Percentiles rank a stretch among this genome's conserved stretches.
These are phyloP conservation scores for Heliopora coerulea DNA, from an alignment of 92 coral and sea anemone genomes.

Conservation along the genomic window DNA sequence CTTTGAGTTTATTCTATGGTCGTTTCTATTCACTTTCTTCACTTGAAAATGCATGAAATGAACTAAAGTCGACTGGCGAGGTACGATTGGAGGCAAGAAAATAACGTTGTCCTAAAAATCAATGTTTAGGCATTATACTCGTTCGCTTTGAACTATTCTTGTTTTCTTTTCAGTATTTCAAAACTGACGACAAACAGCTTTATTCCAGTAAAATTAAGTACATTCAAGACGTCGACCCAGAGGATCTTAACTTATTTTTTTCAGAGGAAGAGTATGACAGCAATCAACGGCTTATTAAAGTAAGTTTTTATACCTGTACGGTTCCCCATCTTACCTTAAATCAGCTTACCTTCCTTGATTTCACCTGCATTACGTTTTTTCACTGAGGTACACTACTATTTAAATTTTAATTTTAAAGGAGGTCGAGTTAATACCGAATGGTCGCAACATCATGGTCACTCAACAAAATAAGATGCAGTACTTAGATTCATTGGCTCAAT, in stretches of 20 bases:
- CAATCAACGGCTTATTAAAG: conserved; percentile 68
- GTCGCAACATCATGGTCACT: conserved; percentile 77
- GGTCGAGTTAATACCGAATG: conserved; percentile 86
- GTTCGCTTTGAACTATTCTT: not conserved
- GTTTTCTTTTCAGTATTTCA: conserved; percentile 65
- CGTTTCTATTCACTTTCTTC: too few relatives aligned
- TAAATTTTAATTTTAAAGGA: conserved; percentile 50
- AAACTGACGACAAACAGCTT: conserved; percentile 88
- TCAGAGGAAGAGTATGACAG: conserved; percentile 73
- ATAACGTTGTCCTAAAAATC: too few relatives aligned
- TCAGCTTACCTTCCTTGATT: too few relatives aligned
- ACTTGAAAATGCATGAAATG: too few relatives aligned
- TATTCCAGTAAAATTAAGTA: conserved; percentile 87
- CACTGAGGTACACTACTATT: too few relatives aligned
- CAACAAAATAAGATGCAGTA: conserved; percentile 79
- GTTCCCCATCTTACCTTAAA: too few relatives aligned
- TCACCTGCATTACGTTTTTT: too few relatives aligned
- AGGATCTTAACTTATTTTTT: conserved; percentile 78
- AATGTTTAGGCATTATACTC: too few relatives aligned
- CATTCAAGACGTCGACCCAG: conserved; percentile 87
- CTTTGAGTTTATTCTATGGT: too few relatives aligned
- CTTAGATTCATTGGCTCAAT: conserved; percentile 76
- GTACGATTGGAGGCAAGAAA: too few relatives aligned
- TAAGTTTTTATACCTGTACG: too few relatives aligned
- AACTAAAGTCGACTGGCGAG: too few relatives aligned